phyloP scores from a whole-genome alignment of 1,140 invertebrate species.

The Hyposmocoma kahamanoa region DNA sequence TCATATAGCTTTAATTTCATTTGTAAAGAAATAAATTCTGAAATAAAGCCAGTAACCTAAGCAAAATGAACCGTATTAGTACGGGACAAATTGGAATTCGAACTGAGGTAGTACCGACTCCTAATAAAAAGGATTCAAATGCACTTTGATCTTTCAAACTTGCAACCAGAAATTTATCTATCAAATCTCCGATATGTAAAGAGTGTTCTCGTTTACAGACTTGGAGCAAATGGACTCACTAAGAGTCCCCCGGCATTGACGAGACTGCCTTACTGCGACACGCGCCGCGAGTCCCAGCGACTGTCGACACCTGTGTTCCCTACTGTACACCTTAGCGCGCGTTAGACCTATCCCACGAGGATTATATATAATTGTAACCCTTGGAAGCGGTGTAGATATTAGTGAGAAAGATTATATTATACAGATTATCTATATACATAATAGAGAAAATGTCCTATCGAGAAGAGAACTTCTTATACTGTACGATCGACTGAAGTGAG shows the following conservation, averaged over 20 bases:
- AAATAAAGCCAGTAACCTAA: too few species aligned
- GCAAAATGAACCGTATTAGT: too few species aligned
- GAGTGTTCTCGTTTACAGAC: conserved; percentile 31
- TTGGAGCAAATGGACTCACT: conserved; percentile 69
- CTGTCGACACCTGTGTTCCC: background rate
- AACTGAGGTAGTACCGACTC: too few species aligned
- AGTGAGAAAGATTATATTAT: conserved; percentile 72
- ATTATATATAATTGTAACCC: conserved; percentile 64
- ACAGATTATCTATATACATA: conserved; percentile 72
- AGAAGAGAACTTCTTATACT: conserved; percentile 55
- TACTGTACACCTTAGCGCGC: background rate
- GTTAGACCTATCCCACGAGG: conserved; percentile 23
- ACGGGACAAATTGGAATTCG: too few species aligned
- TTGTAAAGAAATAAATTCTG: too few species aligned
- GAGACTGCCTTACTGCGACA: conserved; percentile 14
- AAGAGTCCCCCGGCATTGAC: conserved; percentile 19
- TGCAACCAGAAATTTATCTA: too few species aligned
- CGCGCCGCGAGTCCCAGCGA: conserved; percentile 11
- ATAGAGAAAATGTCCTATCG: conserved; percentile 68
- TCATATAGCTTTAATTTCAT: too few species aligned
- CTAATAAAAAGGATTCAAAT: too few species aligned
- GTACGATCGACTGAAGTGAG: conserved; percentile 57
- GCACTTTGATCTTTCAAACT: too few species aligned
- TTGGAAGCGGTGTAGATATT: conserved; percentile 71
- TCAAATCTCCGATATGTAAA: too few species aligned